Base-by-base conservation (phyloP, 1,140 invertebrate genomes). In the Rhopalosiphum padi region DNA sequence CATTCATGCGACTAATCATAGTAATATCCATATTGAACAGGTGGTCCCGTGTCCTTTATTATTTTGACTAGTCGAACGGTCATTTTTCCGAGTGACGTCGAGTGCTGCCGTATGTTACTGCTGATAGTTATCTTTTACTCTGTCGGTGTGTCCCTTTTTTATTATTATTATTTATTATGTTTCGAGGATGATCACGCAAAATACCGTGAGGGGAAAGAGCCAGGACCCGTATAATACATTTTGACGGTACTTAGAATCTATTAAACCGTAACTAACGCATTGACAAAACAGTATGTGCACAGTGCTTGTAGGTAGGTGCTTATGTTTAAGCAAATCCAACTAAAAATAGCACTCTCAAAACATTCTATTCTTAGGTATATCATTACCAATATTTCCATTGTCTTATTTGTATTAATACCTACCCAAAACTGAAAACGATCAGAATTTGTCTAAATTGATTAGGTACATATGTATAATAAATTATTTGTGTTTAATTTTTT, bases 1-100 rank as follows among this genome's bases (percentile, higher is more conserved):
- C 53, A 30, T 90, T 90, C 35, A 41, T 68, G n/a, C 53, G 25
- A 68, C 53, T 90, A 90, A 68, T 90, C 53, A 90, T 68, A 43
- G 89, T 90, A 90, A 90, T 90, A 90, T 89, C 88, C 51, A 68
- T 90, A 90, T 90, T 90, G 55, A 90, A 90, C 89, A 90, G 89
- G 89, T 90, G 89, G 89, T 90, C 53, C 55, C 41, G 53, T 46
- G 55, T 90, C 55, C 48, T 43, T 90, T 90, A 90, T 68, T 55
- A 68, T 90, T 90, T 60, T 41, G 88, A 25, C 88, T 30, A 55
- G 88, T 8, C 37, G 15, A 41, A 68, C 55, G 89, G 89, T 90
- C 89, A 90, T 90, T 90, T 90, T 60, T 90, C 88, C 88, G 23
- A 23, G 53, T 90, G 88, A 55, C 88, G 88, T 35, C 88, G 51